A percentile compares a stretch with the other conserved stretches of the same genome.
Evolutionary conservation across 2,888 invertebrate genomes (phyloP).

Genomic region (Ellobium chinense): DNA sequence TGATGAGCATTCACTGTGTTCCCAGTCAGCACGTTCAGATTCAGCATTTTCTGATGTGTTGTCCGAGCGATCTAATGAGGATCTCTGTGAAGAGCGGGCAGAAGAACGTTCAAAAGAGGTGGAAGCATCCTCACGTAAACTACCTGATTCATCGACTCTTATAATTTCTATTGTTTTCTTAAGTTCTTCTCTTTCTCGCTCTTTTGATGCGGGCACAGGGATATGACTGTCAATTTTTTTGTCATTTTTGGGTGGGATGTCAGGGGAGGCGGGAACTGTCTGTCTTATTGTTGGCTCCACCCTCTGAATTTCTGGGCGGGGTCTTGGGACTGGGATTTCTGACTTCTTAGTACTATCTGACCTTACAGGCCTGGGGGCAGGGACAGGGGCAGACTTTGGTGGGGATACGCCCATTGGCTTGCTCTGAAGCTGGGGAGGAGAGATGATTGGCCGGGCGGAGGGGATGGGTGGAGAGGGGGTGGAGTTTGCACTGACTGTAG

Average conservation of each 20-base stretch:
- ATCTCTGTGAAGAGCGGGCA: slow-evolving; percentile 42
- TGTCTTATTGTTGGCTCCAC: slow-evolving; percentile 69
- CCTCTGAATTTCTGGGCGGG: slow-evolving; percentile 67
- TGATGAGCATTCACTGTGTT: slow-evolving; percentile 42
- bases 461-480: slow-evolving; percentile 32
- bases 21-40: slow-evolving; percentile 37
- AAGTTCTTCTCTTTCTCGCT: slow-evolving; percentile 48
- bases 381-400: slow-evolving; percentile 38
- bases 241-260: slow-evolving; percentile 38
- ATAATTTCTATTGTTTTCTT: slow-evolving; percentile 57
- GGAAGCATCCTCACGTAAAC: slow-evolving; percentile 33
- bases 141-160: slow-evolving; percentile 45
- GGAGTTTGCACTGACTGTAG: neutral
- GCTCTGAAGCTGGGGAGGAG: slow-evolving; percentile 27
- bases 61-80: slow-evolving; percentile 39
- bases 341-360: slow-evolving; percentile 55
- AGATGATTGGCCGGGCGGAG: slow-evolving; percentile 23
- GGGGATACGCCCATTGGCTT: neutral
- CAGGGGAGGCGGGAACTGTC: slow-evolving; percentile 47
- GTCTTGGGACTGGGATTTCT: slow-evolving; percentile 63
- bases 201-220: slow-evolving; percentile 41
- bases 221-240: slow-evolving; percentile 45
- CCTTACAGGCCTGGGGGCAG: slow-evolving; percentile 57
- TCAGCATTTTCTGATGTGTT: slow-evolving; percentile 42
- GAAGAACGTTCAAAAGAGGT: slow-evolving; percentile 42